These are phyloP conservation scores for Nesometra sesokonis DNA, from an alignment of 35 echinoderm and acorn worm species.

Conservation along the genomic window DNA sequence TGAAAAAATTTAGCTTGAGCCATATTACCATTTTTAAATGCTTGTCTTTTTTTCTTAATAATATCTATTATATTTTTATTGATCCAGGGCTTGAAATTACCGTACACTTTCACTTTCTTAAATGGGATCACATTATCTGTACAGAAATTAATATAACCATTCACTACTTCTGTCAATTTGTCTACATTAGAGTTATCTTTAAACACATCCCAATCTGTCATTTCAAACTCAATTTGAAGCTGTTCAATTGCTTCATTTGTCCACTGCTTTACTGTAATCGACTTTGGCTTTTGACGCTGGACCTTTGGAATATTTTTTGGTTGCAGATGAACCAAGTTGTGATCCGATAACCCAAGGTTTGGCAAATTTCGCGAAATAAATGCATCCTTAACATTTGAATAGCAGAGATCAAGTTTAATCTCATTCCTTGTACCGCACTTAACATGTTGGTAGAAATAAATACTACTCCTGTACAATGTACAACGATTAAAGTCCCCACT, in stretches of 20 bases:
- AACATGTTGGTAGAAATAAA: slow-evolving; percentile 26
- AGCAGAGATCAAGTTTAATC: slow-evolving; percentile 16
- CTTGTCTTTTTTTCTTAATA: no score
- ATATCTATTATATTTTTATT: background rate
- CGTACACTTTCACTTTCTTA: slow-evolving; percentile 33
- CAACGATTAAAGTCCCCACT: slow-evolving; percentile 33
- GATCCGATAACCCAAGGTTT: slow-evolving; percentile 16
- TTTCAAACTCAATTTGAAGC: slow-evolving; percentile 16
- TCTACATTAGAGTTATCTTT: slow-evolving; percentile 3
- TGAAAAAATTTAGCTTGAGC: background rate
- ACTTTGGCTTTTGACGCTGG: slow-evolving; percentile 16
- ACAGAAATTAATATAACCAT: slow-evolving; percentile 40
- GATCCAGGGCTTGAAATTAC: slow-evolving; percentile 52
- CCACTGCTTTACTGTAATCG: slow-evolving; percentile 17
- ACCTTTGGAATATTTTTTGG: slow-evolving; percentile 30
- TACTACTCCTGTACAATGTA: background rate
- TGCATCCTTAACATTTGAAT: slow-evolving; percentile 6
- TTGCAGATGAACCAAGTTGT: slow-evolving; percentile 17
- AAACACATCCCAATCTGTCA: slow-evolving; percentile 31
- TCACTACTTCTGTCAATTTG: slow-evolving; percentile 30
- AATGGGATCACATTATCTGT: slow-evolving; percentile 11
- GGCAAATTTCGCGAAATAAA: background rate
- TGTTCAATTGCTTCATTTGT: slow-evolving; percentile 4
- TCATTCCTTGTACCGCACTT: background rate
- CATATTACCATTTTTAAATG: background rate